Evolutionary conservation across 2,888 invertebrate genomes (phyloP).

Genomic region (Periphyllus acericola): DNA sequence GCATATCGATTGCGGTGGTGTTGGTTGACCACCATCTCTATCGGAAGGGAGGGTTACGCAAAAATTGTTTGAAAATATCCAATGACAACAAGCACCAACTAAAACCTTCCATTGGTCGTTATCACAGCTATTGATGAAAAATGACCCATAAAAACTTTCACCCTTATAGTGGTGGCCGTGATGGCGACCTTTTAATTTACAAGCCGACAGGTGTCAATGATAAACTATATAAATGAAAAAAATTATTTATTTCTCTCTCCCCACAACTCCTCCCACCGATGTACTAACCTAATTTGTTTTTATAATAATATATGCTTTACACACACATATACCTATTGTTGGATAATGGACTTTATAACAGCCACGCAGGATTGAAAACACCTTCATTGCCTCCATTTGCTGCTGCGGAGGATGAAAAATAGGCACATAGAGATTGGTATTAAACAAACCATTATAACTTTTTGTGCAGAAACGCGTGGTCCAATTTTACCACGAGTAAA

Average conservation of each 20-base stretch:
- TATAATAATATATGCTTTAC: neutral
- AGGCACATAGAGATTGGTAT: neutral
- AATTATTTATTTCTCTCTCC: neutral
- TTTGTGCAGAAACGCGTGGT: too few relatives aligned
- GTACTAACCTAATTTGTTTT: neutral
- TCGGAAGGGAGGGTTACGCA: neutral
- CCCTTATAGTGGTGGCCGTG: neutral
- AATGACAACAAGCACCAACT: conserved; percentile 18
- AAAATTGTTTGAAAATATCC: conserved; percentile 52
- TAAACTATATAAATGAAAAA: conserved; percentile 1
- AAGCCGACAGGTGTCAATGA: conserved; percentile 56
- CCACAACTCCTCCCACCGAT: neutral
- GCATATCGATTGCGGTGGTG: conserved; percentile 27
- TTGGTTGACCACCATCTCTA: neutral
- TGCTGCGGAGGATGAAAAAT: neutral
- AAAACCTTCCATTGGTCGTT: conserved; percentile 18
- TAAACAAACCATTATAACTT: neutral
- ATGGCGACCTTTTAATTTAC: conserved; percentile 51
- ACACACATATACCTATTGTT: too few relatives aligned
- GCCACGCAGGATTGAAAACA: neutral
- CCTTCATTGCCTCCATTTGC: neutral
- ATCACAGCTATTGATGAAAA: conserved; percentile 5
- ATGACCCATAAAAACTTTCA: conserved; percentile 42
- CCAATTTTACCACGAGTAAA: too few relatives aligned
- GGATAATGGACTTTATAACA: conserved; percentile 32